Base-by-base conservation (phyloP, 2,797 vertebrate species). In the Microtus obscurus region DNA sequence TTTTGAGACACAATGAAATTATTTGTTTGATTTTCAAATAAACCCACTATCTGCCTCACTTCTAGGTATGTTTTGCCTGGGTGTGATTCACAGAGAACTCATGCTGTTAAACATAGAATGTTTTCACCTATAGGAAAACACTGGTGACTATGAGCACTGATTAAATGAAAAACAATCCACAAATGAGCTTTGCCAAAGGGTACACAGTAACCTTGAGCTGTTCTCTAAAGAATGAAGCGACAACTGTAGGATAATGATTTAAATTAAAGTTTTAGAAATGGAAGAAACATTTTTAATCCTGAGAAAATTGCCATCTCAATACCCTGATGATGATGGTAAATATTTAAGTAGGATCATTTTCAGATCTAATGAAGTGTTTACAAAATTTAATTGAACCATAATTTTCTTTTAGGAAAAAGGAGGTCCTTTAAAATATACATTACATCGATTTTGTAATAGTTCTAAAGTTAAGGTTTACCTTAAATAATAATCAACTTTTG, bases 341-440 rank as follows among this genome's bases (percentile, higher is more conserved):
- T 97, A 97, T 97, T 98, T 96, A 94, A 97, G 96, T 94, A 96
- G 77, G 6, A 88, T 97, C 7, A 76, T 95, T 97, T 97, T 94
- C 71, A 87, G 16, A 96, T 80, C 51, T 97, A 96, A 31, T 94
- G 85, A 98, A 97, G 67, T 61, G 93, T 95, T 86, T 87, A 43
- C 81, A 91, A 93, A 87, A 96, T 97, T 96, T 98, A 97, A 97
- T 95, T 98, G 23, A 85, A 97, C 95, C 95, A 95, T 95, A 74
- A 87, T 97, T 98, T 97, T 96, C 92, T 43, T 95, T 96, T 87
- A 95, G 51, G 40, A 96, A 90, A 90, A 91, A 92, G 90, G 14
- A 78, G 34, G 87, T 25, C 1, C 1, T 93, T 96, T 97, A 88
- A 87, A 88, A 93, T 43, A 96, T 65, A 51, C 11, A 83, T 94